These are phyloP conservation scores for Campodea augens DNA, from an alignment of 1,140 invertebrate species.

Conservation along the genomic window DNA sequence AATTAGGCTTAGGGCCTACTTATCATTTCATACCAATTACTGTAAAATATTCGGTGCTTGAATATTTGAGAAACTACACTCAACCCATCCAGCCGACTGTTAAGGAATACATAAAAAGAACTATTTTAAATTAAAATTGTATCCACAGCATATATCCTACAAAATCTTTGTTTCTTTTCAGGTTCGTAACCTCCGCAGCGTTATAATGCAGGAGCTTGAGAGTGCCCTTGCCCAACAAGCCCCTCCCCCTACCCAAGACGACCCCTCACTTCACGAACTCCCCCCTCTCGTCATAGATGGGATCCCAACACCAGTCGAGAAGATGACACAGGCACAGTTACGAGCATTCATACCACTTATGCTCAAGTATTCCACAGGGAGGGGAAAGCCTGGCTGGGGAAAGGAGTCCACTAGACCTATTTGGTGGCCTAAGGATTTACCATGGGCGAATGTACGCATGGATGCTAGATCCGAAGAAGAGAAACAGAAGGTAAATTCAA, in stretches of 20 bases:
- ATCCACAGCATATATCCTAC: too few species aligned
- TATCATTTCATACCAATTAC: too few species aligned
- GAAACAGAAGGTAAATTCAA: constrained; percentile 78
- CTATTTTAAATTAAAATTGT: too few species aligned
- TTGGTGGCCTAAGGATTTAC: constrained; percentile 94
- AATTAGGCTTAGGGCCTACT: too few species aligned
- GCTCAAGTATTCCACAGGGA: constrained; percentile 89
- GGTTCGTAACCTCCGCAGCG: constrained; percentile 64
- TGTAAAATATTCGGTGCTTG: too few species aligned
- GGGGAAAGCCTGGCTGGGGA: constrained; percentile 95
- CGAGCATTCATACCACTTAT: constrained; percentile 92
- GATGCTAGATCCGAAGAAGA: constrained; percentile 89
- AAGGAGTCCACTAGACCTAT: constrained; percentile 81
- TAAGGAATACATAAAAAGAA: too few species aligned
- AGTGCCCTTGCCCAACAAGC: constrained; percentile 81
- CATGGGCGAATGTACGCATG: constrained; percentile 95
- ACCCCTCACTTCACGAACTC: constrained; percentile 81
- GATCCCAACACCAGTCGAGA: constrained; percentile 93
- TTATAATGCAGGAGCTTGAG: constrained; percentile 90
- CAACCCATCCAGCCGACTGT: too few species aligned
- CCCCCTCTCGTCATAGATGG: constrained; percentile 91
- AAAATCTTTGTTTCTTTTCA: constrained; percentile 16
- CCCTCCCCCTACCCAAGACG: constrained; percentile 74
- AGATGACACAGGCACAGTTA: constrained; percentile 96
- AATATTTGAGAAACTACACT: too few species aligned